phyloP scores from a whole-genome alignment of 53 echinoderm and acorn worm genomes.

The Antedon mediterranea region DNA sequence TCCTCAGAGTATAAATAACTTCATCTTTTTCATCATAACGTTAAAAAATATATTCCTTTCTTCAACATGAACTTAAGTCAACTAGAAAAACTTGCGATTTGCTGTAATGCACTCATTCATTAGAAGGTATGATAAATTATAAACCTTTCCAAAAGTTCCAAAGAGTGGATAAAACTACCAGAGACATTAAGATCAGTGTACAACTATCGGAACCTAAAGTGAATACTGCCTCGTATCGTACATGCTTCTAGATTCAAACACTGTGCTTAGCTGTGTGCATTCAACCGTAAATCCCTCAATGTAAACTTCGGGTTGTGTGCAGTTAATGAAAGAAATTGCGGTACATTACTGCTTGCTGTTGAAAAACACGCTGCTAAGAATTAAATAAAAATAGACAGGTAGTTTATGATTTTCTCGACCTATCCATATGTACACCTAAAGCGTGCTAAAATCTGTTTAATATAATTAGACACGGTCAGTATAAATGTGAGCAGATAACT shows the following conservation, averaged over 20 bases:
- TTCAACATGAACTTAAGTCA: no score
- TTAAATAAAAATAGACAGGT: background rate
- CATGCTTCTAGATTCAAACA: background rate
- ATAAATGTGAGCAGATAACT: background rate
- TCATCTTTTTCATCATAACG: no score
- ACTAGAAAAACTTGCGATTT: no score
- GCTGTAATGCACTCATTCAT: no score
- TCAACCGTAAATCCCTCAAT: background rate
- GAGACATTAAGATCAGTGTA: background rate
- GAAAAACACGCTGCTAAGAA: background rate
- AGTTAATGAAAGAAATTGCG: background rate
- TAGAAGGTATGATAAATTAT: no score
- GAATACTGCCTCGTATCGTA: background rate
- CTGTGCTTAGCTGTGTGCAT: background rate
- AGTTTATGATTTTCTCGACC: background rate
- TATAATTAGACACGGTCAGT: background rate
- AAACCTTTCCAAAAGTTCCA: no score
- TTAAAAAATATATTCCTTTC: no score
- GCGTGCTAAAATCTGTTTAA: background rate
- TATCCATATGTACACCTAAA: background rate
- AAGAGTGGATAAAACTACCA: background rate
- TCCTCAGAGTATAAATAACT: no score
- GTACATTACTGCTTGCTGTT: background rate
- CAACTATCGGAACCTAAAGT: background rate
- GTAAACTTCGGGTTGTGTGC: background rate